These are phyloP conservation scores for Cryptoblepharus egeriae DNA, from an alignment of 2,797 vertebrate species.

Conservation along the genomic window DNA sequence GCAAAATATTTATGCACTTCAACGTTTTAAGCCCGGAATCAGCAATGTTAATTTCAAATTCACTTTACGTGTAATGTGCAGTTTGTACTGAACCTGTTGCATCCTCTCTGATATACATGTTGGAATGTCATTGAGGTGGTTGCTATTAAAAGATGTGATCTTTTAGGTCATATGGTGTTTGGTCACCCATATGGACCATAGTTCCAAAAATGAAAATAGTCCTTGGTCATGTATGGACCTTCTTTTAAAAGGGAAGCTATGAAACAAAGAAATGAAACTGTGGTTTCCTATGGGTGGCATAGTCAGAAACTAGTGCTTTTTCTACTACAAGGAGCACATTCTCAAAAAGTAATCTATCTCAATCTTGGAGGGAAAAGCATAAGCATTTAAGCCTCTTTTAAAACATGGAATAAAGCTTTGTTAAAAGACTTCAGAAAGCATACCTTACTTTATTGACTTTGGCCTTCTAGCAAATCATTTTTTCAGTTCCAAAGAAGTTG, in stretches of 20 bases:
- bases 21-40: no score
- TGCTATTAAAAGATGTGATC: slow-evolving; percentile 1
- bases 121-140: not conserved
- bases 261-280: not conserved
- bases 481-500: not conserved
- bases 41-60: no score
- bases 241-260: not conserved
- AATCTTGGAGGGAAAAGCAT: not conserved
- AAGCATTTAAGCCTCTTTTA: not conserved
- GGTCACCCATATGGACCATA: not conserved
- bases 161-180: not conserved
- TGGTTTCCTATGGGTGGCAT: not conserved
- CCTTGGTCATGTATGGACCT: not conserved
- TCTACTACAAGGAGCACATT: not conserved
- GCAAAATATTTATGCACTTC: slow-evolving; percentile 15
- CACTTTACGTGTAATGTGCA: no score
- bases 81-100: not conserved
- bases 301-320: not conserved
- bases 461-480: slow-evolving; percentile 5
- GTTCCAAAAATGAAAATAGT: not conserved
- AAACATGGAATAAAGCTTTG: not conserved
- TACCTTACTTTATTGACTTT: slow-evolving; percentile 21
- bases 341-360: not conserved
- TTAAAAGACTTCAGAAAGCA: not conserved
- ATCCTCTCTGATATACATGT: not conserved